phyloP scores from a whole-genome alignment of 2,113 vertebrate species.

The Pitta sordida region DNA sequence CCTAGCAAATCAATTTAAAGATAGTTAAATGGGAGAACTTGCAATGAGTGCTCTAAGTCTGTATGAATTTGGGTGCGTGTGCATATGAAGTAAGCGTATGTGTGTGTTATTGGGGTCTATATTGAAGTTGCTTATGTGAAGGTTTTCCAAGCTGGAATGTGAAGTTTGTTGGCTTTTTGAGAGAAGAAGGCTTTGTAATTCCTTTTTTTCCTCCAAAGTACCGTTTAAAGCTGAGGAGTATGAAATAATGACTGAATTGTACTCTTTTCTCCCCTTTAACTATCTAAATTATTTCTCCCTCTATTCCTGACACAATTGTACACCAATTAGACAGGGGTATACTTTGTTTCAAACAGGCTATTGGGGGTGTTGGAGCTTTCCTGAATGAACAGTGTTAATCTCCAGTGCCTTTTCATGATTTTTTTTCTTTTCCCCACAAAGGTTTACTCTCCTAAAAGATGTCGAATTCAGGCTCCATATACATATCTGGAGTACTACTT shows the following conservation, averaged over 20 bases:
- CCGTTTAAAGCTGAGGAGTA: not conserved
- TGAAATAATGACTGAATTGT: not conserved
- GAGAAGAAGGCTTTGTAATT: not conserved
- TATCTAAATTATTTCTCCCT: not conserved
- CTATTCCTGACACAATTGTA: constrained; percentile 11
- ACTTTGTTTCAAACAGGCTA: constrained; percentile 59
- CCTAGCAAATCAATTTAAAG: not conserved
- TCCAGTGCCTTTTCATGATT: constrained; percentile 65
- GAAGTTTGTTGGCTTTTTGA: not conserved
- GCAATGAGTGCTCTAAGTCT: not conserved
- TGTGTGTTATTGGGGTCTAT: not conserved
- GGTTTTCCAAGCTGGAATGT: not conserved
- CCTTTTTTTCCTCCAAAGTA: not conserved
- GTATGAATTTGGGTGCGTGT: not conserved
- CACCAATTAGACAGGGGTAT: constrained; percentile 40
- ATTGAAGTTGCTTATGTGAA: not conserved
- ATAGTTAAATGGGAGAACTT: not conserved
- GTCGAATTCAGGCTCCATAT: constrained; percentile 53
- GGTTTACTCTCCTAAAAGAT: constrained; percentile 58
- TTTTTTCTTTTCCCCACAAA: not conserved
- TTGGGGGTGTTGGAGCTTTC: not conserved
- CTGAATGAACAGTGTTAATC: constrained; percentile 63
- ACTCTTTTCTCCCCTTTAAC: not conserved
- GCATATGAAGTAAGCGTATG: fast-evolving
- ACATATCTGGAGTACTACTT: constrained; percentile 44